phyloP scores from a whole-genome alignment of 2,797 vertebrate genomes.

The Crax fasciolata region DNA sequence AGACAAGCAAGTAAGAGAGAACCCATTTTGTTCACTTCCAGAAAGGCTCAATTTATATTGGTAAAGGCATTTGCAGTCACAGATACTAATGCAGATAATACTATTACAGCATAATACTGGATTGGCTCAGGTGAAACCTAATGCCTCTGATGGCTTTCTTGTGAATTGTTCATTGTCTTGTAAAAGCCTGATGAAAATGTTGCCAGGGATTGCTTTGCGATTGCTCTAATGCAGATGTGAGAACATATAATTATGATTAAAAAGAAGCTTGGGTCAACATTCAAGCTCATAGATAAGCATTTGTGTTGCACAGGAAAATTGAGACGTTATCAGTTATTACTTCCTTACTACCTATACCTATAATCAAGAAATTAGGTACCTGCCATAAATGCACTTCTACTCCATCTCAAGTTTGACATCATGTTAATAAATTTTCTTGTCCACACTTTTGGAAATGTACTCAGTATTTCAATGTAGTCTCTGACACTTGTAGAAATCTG shows the following conservation, averaged over 20 bases:
- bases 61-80: neutral
- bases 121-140: neutral
- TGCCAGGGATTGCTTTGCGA: neutral
- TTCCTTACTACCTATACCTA: neutral
- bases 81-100: neutral
- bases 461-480: neutral
- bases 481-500: neutral
- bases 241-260: neutral
- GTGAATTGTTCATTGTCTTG: neutral
- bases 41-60: neutral
- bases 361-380: neutral
- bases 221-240: neutral
- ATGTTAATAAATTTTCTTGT: neutral
- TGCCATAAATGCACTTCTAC: accelerated
- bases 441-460: neutral
- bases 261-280: neutral
- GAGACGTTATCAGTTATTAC: neutral
- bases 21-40: neutral
- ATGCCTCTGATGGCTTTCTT: neutral
- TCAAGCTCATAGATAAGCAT: neutral
- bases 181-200: neutral
- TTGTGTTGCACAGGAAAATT: neutral
- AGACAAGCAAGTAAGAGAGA: neutral
- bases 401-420: neutral
- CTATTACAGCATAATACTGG: neutral